phyloP scores from a whole-genome alignment of 2,888 invertebrate genomes.

The Pristionchus entomophagus region DNA sequence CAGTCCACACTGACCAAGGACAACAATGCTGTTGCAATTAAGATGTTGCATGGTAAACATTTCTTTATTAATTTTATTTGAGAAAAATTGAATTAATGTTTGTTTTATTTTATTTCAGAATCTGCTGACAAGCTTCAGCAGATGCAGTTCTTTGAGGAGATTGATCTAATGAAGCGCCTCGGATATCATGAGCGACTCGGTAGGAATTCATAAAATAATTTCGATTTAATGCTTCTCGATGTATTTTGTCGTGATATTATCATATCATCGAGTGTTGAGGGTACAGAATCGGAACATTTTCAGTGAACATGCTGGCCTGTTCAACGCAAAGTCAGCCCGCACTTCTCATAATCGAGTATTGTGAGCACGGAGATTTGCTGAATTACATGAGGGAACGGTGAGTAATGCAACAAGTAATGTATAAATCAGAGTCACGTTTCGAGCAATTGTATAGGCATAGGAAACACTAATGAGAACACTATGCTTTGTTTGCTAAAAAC shows the following conservation, averaged over 20 bases:
- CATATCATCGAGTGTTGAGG: too few relatives aligned
- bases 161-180: not conserved
- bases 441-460: too few relatives aligned
- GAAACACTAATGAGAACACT: too few relatives aligned
- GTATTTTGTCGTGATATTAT: too few relatives aligned
- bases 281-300: too few relatives aligned
- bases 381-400: not conserved
- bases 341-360: slow-evolving; percentile 22
- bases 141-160: not conserved
- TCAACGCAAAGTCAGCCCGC: not conserved
- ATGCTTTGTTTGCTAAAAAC: too few relatives aligned
- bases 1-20: not conserved
- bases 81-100: not conserved
- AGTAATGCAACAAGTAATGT: too few relatives aligned
- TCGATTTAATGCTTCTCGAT: not conserved
- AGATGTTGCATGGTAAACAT: not conserved
- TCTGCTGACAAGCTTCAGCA: not conserved
- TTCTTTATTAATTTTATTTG: not conserved
- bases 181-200: slow-evolving; percentile 21
- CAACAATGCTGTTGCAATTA: not conserved
- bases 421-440: too few relatives aligned
- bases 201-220: not conserved
- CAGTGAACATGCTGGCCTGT: slow-evolving; percentile 22
- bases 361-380: slow-evolving; percentile 16
- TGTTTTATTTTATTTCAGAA: not conserved